Evolutionary conservation across 2,888 invertebrate genomes (phyloP).

Genomic region (Lycocerus yunnanus): DNA sequence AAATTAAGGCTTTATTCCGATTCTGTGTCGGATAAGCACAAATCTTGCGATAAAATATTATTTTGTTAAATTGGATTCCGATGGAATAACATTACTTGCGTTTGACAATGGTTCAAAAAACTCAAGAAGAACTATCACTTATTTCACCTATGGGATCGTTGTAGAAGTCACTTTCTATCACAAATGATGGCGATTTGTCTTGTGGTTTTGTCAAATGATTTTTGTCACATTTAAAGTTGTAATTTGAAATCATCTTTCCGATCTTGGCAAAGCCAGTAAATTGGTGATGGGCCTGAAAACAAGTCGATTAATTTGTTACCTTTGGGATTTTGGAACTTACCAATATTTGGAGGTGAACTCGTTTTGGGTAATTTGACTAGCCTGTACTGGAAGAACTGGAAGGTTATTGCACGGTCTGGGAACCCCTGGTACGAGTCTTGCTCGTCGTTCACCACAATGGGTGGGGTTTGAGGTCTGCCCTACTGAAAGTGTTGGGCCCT

Average conservation of each 20-base stretch:
- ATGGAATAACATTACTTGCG: conserved; percentile 50
- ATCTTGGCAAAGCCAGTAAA: conserved; percentile 74
- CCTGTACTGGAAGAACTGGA: conserved; percentile 63
- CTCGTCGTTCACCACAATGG: conserved; percentile 47
- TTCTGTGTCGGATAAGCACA: conserved; percentile 85
- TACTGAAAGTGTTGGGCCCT: conserved; percentile 10
- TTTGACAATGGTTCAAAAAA: conserved; percentile 41
- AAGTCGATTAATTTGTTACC: background rate
- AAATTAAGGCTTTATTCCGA: conserved; percentile 67
- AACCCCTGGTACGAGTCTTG: conserved; percentile 53
- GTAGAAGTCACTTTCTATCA: conserved; percentile 33
- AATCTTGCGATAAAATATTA: conserved; percentile 79
- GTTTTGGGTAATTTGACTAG: conserved; percentile 58
- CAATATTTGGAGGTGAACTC: conserved; percentile 52
- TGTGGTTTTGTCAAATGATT: conserved; percentile 18
- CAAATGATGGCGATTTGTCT: conserved; percentile 40
- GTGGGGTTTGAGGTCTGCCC: conserved; percentile 47
- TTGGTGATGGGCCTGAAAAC: conserved; percentile 67
- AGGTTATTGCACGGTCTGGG: conserved; percentile 52
- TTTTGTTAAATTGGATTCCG: conserved; percentile 54
- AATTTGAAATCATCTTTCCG: conserved; percentile 65
- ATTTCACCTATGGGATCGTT: conserved; percentile 51
- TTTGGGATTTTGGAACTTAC: conserved; percentile 36
- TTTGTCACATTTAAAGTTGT: conserved; percentile 34
- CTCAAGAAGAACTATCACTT: conserved; percentile 51